Conservation (phyloP, 2,113 vertebrate species). For the Hemiprocne comata region DNA sequence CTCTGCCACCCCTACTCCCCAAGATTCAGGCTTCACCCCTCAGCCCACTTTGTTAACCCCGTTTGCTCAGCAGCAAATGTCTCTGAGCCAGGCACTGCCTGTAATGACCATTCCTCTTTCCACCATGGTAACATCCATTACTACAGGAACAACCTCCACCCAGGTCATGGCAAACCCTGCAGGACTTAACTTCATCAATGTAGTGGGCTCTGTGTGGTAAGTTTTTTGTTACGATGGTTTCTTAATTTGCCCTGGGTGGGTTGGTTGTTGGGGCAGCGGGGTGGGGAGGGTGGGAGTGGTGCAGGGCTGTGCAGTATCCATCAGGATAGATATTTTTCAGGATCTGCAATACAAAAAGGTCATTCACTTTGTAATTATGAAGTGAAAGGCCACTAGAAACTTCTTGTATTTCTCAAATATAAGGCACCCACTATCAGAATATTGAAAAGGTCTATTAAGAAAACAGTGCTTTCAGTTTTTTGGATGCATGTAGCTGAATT, state of each 20-base stretch:
- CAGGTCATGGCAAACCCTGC: conserved; percentile 92
- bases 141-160: conserved; percentile 89
- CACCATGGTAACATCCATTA: conserved; percentile 92
- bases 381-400: background rate
- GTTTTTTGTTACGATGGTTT: conserved; percentile 41
- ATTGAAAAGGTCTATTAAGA: background rate
- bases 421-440: background rate
- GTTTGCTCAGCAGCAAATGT: conserved; percentile 93
- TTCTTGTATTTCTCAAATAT: background rate
- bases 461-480: background rate
- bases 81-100: conserved; percentile 90
- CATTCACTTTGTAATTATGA: background rate
- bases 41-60: conserved; percentile 88
- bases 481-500: background rate
- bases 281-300: background rate
- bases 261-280: background rate
- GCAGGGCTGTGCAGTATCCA: background rate
- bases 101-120: conserved; percentile 97
- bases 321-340: background rate
- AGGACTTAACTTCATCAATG: conserved; percentile 96
- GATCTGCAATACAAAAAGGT: background rate
- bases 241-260: background rate
- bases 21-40: conserved; percentile 85
- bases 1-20: conserved; percentile 83
- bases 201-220: conserved; percentile 96